Percentiles rank a stretch among this genome's conserved stretches.
These are phyloP conservation scores for Semnornis frantzii DNA, from an alignment of 2,113 vertebrate genomes.

Conservation along the genomic window DNA sequence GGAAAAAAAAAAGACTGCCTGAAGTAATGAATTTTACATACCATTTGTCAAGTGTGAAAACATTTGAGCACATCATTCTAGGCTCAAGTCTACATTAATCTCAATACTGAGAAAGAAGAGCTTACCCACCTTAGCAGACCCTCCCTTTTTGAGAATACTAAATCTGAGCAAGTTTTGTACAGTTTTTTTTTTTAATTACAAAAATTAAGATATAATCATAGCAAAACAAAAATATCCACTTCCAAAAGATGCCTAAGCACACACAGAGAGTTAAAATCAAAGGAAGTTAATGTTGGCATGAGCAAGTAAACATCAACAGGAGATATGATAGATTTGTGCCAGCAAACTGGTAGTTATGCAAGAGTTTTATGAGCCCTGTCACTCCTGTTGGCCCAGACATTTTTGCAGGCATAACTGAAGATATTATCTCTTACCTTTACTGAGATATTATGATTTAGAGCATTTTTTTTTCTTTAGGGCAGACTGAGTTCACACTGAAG, in stretches of 20 bases:
- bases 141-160: not conserved
- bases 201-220: not conserved
- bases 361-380: constrained; percentile 4
- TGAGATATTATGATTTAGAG: not conserved
- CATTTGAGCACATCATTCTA: not conserved
- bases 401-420: not conserved
- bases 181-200: too few relatives aligned
- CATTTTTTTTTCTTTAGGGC: not conserved
- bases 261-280: not conserved
- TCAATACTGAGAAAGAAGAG: not conserved
- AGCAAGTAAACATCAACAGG: not conserved
- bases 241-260: not conserved
- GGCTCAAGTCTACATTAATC: not conserved
- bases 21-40: constrained; percentile 1
- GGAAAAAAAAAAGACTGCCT: not conserved
- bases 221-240: not conserved
- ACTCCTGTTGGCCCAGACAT: not conserved
- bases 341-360: not conserved
- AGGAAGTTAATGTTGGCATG: not conserved
- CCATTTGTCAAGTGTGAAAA: constrained; percentile 2
- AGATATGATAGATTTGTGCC: not conserved
- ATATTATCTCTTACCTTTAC: constrained; percentile 2
- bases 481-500: constrained; percentile 1
- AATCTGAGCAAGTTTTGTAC: too few relatives aligned
- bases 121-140: not conserved